Evolutionary conservation across 2,797 vertebrate species (phyloP).

Genomic region (Hyperoplus immaculatus): DNA sequence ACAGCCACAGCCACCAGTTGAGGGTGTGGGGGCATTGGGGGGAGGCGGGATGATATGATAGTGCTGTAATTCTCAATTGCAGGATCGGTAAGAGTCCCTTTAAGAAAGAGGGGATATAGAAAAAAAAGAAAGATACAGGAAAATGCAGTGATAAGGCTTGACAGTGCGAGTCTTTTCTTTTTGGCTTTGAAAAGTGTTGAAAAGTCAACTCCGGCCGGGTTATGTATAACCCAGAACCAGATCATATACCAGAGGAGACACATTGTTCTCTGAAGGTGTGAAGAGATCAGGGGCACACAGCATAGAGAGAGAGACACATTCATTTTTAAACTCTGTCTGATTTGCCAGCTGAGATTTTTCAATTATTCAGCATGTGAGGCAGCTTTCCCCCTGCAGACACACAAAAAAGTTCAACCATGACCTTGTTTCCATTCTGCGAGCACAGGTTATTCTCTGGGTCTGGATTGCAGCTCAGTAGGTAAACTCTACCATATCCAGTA

Average conservation of each 20-base stretch:
- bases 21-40: no score
- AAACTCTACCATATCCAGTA: neutral
- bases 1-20: no score
- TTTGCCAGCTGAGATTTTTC: constrained; percentile 45
- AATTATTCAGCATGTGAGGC: constrained; percentile 41
- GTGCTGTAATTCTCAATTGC: no score
- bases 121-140: neutral
- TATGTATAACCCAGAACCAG: constrained; percentile 33
- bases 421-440: constrained; percentile 3
- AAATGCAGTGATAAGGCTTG: neutral
- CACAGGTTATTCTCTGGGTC: constrained; percentile 10
- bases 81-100: no score
- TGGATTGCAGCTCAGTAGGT: neutral
- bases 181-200: constrained; percentile 14
- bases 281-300: constrained; percentile 6
- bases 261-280: constrained; percentile 34
- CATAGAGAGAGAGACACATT: constrained; percentile 16
- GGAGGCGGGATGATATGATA: no score
- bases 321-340: constrained; percentile 58
- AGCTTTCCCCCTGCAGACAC: constrained; percentile 12
- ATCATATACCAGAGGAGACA: constrained; percentile 14
- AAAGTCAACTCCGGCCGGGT: constrained; percentile 7
- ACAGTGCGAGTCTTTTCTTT: constrained; percentile 13
- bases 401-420: neutral
- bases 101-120: neutral